Percentiles rank a stretch among this genome's conserved stretches.
Conservation (phyloP, 2,113 vertebrate genomes). For the Probosciger aterrimus region DNA sequence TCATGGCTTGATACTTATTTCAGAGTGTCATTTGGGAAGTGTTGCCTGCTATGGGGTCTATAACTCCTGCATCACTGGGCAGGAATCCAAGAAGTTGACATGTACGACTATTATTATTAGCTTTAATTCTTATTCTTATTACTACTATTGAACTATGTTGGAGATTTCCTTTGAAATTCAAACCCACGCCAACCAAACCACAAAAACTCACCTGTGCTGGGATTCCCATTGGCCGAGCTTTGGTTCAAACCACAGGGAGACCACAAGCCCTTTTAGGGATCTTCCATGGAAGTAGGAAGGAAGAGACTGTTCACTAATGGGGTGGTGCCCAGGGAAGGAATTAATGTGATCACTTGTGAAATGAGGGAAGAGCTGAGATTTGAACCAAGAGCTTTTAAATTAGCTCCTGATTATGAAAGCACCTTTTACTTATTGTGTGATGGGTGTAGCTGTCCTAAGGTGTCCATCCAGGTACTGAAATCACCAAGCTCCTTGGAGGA, state of each 20-base stretch:
- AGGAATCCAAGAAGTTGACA: not conserved
- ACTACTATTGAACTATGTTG: fast-evolving
- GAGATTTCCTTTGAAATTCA: not conserved
- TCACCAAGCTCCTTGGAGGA: fast-evolving
- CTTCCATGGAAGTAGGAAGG: not conserved
- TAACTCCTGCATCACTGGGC: not conserved
- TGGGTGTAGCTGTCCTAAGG: not conserved
- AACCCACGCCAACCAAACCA: not conserved
- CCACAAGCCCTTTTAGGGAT: not conserved
- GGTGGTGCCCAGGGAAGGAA: not conserved
- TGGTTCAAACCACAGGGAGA: not conserved
- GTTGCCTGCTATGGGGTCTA: not conserved
- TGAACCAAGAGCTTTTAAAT: fast-evolving
- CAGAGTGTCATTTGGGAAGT: not conserved
- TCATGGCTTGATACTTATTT: not conserved
- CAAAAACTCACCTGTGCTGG: not conserved
- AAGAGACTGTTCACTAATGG: too few relatives aligned
- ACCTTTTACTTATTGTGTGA: fast-evolving
- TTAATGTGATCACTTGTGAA: not conserved
- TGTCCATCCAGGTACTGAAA: not conserved
- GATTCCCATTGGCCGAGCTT: not conserved
- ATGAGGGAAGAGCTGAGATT: not conserved
- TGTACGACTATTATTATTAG: fast-evolving
- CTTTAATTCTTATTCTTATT: not conserved
- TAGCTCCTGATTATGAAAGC: not conserved